Conservation (phyloP, 2,888 invertebrate species). For the Ashinkailepas kermadecensis region DNA sequence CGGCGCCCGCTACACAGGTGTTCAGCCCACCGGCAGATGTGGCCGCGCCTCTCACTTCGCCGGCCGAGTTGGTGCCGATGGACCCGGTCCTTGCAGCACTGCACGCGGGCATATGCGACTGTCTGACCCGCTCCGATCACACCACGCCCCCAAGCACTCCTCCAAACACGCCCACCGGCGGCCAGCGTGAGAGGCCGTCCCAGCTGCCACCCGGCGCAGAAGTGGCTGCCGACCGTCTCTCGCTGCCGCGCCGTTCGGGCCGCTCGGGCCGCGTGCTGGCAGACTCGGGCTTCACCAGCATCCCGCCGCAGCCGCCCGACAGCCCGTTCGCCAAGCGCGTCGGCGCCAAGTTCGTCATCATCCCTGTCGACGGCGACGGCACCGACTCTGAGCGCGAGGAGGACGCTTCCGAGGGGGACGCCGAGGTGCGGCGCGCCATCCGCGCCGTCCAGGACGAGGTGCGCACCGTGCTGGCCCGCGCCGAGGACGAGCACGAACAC, state of each 20-base stretch:
- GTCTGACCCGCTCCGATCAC: background rate
- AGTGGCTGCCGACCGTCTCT: too few relatives aligned
- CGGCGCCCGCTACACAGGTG: background rate
- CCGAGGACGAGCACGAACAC: background rate
- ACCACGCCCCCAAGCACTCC: background rate
- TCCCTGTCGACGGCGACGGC: constrained; percentile 29
- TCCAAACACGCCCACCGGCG: background rate
- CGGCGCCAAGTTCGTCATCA: constrained; percentile 30
- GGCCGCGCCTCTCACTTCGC: background rate
- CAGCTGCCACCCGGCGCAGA: too few relatives aligned
- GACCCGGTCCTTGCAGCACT: background rate
- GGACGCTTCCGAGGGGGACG: background rate
- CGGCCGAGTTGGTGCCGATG: too few relatives aligned
- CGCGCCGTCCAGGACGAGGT: constrained; percentile 11
- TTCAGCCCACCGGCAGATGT: background rate
- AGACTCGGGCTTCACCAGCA: constrained; percentile 31
- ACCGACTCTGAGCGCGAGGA: constrained; percentile 2
- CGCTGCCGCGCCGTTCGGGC: background rate
- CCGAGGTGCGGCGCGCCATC: background rate
- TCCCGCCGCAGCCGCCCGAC: constrained; percentile 32
- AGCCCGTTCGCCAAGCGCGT: constrained; percentile 30
- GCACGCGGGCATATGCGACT: background rate
- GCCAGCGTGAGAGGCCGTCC: background rate
- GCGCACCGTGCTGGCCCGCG: constrained; percentile 11
- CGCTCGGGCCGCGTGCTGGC: constrained; percentile 25